These are phyloP conservation scores for Temnothorax longispinosus DNA, from an alignment of 1,140 invertebrate species.

Conservation along the genomic window DNA sequence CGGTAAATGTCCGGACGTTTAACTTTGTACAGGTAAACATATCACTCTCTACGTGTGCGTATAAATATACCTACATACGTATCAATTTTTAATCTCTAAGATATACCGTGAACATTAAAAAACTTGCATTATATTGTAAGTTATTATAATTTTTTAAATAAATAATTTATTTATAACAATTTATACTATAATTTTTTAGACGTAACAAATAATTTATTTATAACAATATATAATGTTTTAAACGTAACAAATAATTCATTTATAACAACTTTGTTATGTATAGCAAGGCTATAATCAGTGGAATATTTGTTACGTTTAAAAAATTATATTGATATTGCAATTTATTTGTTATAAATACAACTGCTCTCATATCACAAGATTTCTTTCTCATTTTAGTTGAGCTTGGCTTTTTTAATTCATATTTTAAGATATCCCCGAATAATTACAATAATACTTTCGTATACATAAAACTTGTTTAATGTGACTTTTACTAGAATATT, in stretches of 20 bases:
- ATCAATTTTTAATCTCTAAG: conserved; percentile 4
- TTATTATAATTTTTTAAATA: no score
- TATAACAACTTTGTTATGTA: no score
- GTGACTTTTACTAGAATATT: neutral
- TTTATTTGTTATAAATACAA: neutral
- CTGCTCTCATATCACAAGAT: neutral
- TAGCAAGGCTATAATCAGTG: neutral
- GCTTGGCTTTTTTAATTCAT: neutral
- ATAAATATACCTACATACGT: neutral
- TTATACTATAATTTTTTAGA: no score
- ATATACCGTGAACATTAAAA: neutral
- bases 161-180: no score
- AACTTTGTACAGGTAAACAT: neutral
- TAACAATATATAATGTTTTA: no score
- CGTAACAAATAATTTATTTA: no score
- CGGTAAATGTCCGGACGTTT: neutral
- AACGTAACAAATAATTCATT: no score
- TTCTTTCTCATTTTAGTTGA: neutral
- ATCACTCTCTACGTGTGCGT: neutral
- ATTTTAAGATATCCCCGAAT: neutral
- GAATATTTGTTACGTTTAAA: neutral
- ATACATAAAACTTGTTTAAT: neutral
- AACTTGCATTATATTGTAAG: neutral
- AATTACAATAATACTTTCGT: neutral
- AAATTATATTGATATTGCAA: neutral